Evolutionary conservation across 2,113 vertebrate species (phyloP), one percentile per base, ranked within the genome.

Genomic region (Athene noctua): DNA sequence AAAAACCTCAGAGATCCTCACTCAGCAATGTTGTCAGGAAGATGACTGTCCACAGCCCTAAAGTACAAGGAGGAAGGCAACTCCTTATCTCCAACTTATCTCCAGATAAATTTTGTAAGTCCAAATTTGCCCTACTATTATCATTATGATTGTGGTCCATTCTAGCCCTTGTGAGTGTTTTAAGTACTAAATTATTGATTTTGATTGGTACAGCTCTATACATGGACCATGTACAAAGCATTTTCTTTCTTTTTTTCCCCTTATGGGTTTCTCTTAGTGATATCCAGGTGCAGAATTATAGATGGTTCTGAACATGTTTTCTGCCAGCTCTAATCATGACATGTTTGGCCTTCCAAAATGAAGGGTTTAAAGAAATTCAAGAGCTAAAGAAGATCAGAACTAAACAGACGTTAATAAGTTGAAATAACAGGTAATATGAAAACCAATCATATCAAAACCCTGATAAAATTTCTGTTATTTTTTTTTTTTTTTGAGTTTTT

Each of bases 211-310:
- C 42, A 71, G 11, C 6, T 52, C 17, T 55, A 54, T 44, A 55
- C 4, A 36, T 0, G 0, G 5, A 29, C 7, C 23, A 34, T 34
- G 5, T 5, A n/a, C 11, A 2, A 30, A 88, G 3, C 0, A 0
- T 58, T 88, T 79, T 44, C 6, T 29, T 40, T 49, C 4, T 59
- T 52, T 54, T 32, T 80, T 51, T 65, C 2, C 6, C 3, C 4
- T 47, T 10, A 26, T 5, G 2, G 13, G 10, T 67, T 57, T 89
- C 61, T 47, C 23, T 52, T 14, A 36, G 12, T 38, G 13, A 40
- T 12, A 6, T 29, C 5, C 18, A 49, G 10, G 26, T 46, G 34
- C 38, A 85, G 54, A 84, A 84, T 29, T 42, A 18, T 6, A 55
- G 6, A 20, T 32, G 11, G 5, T 78, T 77, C 52, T 91, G 34